phyloP scores from a whole-genome alignment of 2,113 vertebrate species.

The Nesogale talazaci region DNA sequence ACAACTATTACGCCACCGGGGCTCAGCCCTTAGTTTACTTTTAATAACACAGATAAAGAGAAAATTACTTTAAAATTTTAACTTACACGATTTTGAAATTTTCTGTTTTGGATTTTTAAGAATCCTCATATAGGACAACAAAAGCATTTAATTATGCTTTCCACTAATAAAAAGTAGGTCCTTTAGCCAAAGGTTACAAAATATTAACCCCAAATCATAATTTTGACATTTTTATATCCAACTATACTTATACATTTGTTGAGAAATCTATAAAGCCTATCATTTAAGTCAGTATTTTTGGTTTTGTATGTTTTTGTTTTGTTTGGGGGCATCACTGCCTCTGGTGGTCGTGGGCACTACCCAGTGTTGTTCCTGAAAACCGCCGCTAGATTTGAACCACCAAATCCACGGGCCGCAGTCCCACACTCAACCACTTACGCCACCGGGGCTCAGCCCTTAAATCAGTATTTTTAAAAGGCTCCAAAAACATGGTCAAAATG shows the following conservation, averaged over 20 bases:
- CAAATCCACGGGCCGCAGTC: no score
- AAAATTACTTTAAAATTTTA: conserved; percentile 5
- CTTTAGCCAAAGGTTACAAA: background rate
- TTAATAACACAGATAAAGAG: conserved; percentile 15
- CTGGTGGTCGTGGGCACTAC: no score
- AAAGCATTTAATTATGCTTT: background rate
- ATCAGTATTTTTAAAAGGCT: conserved; percentile 26
- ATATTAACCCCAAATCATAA: conserved; percentile 29
- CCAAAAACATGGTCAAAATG: conserved; percentile 16
- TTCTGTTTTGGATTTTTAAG: conserved; percentile 25
- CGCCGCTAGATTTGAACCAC: no score
- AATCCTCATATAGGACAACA: conserved; percentile 54
- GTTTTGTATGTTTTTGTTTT: no score
- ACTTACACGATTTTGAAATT: conserved; percentile 43
- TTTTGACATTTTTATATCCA: background rate
- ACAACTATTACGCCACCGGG: no score
- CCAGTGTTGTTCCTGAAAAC: no score
- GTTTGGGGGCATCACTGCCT: no score
- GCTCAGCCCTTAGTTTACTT: no score
- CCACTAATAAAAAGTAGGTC: conserved; percentile 13
- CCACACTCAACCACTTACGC: no score
- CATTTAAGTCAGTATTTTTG: conserved; percentile 29
- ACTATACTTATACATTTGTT: background rate
- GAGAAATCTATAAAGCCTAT: conserved; percentile 1
- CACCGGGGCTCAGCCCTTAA: no score